phyloP scores from a whole-genome alignment of 2,888 invertebrate genomes.

The Sphaerophoria rueppellii region DNA sequence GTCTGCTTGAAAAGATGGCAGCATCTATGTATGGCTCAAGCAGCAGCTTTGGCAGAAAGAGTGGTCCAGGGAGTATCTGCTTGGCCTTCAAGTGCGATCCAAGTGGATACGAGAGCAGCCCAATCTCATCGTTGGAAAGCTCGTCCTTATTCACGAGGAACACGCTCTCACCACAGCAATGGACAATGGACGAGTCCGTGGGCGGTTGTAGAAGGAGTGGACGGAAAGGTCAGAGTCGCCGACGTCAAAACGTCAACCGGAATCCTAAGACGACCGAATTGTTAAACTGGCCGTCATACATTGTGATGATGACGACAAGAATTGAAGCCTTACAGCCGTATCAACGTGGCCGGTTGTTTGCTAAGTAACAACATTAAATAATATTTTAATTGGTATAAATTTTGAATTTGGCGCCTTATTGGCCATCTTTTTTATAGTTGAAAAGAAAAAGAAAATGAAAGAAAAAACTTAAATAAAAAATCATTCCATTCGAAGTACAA shows the following conservation, averaged over 20 bases:
- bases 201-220: not conserved
- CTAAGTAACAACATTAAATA: not conserved
- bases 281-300: not conserved
- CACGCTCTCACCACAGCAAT: slow-evolving; percentile 21
- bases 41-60: too few relatives aligned
- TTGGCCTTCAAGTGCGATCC: slow-evolving; percentile 38
- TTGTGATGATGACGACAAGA: too few relatives aligned
- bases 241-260: not conserved
- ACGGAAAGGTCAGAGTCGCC: not conserved
- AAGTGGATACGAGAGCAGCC: slow-evolving; percentile 45
- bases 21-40: not conserved
- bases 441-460: too few relatives aligned
- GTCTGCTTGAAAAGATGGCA: slow-evolving; percentile 17
- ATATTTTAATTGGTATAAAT: too few relatives aligned
- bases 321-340: not conserved
- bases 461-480: too few relatives aligned
- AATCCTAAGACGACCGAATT: not conserved
- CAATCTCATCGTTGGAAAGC: slow-evolving; percentile 28
- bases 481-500: too few relatives aligned
- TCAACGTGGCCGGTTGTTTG: slow-evolving; percentile 3
- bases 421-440: too few relatives aligned
- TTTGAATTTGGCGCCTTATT: too few relatives aligned
- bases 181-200: slow-evolving; percentile 29
- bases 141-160: too few relatives aligned
- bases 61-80: slow-evolving; percentile 50